Conservation (phyloP, 2,797 vertebrate species). For the Semotilus atromaculatus region DNA sequence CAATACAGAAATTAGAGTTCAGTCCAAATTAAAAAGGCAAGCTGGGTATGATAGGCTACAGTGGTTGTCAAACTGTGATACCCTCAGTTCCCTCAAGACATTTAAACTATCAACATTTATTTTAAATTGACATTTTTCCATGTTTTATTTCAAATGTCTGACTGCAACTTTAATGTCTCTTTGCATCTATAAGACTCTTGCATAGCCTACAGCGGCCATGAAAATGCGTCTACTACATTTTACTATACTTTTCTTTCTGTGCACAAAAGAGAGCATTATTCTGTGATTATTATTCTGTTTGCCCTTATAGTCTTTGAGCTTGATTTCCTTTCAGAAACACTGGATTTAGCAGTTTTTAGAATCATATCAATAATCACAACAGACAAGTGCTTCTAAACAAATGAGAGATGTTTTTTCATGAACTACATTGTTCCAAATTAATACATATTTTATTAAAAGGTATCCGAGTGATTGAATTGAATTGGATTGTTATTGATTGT, state of each 20-base stretch:
- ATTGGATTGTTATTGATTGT: too few relatives aligned
- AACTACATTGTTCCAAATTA: neutral
- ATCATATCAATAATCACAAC: neutral
- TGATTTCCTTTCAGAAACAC: constrained; percentile 33
- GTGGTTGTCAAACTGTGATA: neutral
- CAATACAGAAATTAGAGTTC: neutral
- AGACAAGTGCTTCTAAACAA: neutral
- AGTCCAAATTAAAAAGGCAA: neutral
- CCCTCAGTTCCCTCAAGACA: neutral
- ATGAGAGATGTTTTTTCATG: neutral
- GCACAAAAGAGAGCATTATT: neutral
- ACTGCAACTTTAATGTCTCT: neutral
- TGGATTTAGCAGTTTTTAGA: neutral
- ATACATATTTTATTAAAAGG: neutral
- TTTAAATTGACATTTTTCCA: constrained; percentile 4
- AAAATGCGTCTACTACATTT: neutral
- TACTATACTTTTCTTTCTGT: neutral
- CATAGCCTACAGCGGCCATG: neutral
- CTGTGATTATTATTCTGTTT: neutral
- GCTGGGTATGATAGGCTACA: neutral
- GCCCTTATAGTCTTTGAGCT: neutral
- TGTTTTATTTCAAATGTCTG: neutral
- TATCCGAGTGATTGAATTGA: neutral
- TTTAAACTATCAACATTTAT: neutral
- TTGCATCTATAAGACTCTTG: neutral